phyloP scores from a whole-genome alignment of 2,888 invertebrate species.

The Parascotia fuliginaria region DNA sequence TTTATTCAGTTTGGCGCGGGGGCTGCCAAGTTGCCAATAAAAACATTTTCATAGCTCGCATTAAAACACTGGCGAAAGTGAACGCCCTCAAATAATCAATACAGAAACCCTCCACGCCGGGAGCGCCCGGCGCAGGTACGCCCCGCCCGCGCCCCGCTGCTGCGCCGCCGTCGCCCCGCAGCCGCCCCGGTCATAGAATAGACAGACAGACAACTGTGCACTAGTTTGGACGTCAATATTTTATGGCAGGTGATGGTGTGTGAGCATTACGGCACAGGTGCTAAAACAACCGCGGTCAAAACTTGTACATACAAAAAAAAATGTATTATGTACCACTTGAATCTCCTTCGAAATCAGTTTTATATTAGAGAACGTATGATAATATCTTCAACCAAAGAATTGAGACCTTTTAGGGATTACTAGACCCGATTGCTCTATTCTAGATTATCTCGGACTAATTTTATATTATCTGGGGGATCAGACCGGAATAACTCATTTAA shows the following conservation, averaged over 20 bases:
- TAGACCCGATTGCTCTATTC: constrained; percentile 11
- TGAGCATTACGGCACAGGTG: constrained; percentile 34
- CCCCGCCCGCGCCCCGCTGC: constrained; percentile 52
- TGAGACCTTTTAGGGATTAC: constrained; percentile 13
- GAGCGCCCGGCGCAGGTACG: constrained; percentile 75
- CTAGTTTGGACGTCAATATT: constrained; percentile 46
- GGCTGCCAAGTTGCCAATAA: constrained; percentile 75
- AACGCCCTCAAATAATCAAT: constrained; percentile 71
- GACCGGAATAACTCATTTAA: too few relatives aligned
- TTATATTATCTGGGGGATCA: too few relatives aligned
- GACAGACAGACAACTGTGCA: constrained; percentile 50
- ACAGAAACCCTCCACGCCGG: constrained; percentile 56
- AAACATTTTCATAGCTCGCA: constrained; percentile 81
- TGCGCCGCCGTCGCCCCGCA: constrained; percentile 45
- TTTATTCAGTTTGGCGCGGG: constrained; percentile 64
- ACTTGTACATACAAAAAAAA: constrained; percentile 19
- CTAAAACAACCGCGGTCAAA: constrained; percentile 25
- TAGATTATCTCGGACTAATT: too few relatives aligned
- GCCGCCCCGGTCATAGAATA: constrained; percentile 60
- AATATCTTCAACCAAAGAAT: constrained; percentile 21
- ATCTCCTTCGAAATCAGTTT: constrained; percentile 17
- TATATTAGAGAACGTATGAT: constrained; percentile 18
- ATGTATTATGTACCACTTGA: constrained; percentile 7
- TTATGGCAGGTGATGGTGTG: constrained; percentile 33
- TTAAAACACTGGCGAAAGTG: constrained; percentile 85